phyloP scores from a whole-genome alignment of 1,140 invertebrate genomes.

The Papilio glaucus region DNA sequence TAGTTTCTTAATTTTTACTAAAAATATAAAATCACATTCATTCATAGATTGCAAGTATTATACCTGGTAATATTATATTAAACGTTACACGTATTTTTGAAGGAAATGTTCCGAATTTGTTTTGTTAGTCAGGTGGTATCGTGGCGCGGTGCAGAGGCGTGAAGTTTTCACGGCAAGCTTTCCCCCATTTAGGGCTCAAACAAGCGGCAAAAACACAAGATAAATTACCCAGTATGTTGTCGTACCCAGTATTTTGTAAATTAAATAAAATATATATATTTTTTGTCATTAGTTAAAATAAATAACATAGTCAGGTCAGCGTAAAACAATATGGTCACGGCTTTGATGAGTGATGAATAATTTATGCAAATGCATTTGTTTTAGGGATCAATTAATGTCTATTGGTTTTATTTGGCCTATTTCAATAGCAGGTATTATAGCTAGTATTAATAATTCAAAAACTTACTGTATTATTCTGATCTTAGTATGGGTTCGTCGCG shows the following conservation, averaged over 20 bases:
- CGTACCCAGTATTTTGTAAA: background rate
- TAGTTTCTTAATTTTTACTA: too few relatives aligned
- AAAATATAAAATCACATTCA: too few relatives aligned
- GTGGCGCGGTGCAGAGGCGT: slow-evolving; percentile 21
- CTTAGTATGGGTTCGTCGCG: background rate
- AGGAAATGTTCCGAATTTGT: slow-evolving; percentile 17
- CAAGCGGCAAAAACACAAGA: slow-evolving; percentile 35
- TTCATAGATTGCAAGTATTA: background rate
- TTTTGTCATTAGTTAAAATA: background rate
- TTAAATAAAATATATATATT: background rate
- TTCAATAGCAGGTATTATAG: too few relatives aligned
- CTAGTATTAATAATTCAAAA: too few relatives aligned
- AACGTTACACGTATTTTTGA: slow-evolving; percentile 5
- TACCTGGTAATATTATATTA: background rate
- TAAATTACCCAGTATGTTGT: slow-evolving; percentile 24
- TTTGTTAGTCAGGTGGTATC: slow-evolving; percentile 30
- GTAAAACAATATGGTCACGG: too few relatives aligned
- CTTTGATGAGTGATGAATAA: too few relatives aligned
- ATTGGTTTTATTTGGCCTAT: too few relatives aligned
- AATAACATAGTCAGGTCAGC: background rate
- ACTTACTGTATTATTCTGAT: background rate
- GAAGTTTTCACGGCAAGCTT: slow-evolving; percentile 17
- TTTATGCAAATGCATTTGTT: too few relatives aligned
- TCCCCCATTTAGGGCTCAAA: slow-evolving; percentile 28
- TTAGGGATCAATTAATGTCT: too few relatives aligned